A percentile compares a stretch with the other conserved stretches of the same genome.
Conservation (phyloP, 2,888 invertebrate species). For the Cheilosia pagana region DNA sequence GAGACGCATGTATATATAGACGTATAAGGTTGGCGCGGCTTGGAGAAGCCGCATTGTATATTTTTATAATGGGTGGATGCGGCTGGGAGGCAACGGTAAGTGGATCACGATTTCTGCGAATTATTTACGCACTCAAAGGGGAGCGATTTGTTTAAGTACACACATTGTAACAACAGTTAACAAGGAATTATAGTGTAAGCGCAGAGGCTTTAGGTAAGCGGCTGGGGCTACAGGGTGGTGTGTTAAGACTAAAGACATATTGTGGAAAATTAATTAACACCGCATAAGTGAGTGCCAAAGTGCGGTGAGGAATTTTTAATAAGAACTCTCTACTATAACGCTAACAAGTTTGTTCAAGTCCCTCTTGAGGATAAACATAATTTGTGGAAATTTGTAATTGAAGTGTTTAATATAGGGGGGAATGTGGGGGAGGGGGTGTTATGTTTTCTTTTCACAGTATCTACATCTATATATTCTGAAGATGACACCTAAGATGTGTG, state of each 20-base stretch:
- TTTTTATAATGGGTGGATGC: slow-evolving; percentile 6
- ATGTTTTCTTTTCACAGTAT: too few species aligned
- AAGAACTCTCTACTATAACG: slow-evolving; percentile 7
- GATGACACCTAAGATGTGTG: too few species aligned
- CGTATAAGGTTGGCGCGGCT: neutral
- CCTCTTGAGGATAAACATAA: slow-evolving; percentile 14
- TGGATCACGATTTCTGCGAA: slow-evolving; percentile 70
- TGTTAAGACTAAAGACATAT: slow-evolving; percentile 40
- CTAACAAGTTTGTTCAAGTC: slow-evolving; percentile 1
- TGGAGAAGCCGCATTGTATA: neutral
- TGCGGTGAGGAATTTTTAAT: slow-evolving; percentile 65
- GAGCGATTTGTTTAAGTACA: slow-evolving; percentile 66
- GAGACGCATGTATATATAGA: neutral
- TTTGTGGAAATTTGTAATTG: slow-evolving; percentile 36
- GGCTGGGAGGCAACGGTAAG: slow-evolving; percentile 36
- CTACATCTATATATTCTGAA: too few species aligned
- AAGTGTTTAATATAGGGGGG: neutral
- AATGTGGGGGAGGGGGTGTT: too few species aligned
- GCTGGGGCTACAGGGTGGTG: neutral
- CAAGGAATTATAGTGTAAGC: slow-evolving; percentile 61
- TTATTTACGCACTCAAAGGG: slow-evolving; percentile 72
- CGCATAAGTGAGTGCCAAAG: slow-evolving; percentile 60
- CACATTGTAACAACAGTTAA: slow-evolving; percentile 62
- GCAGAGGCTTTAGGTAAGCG: neutral
- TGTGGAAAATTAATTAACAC: slow-evolving; percentile 72